Evolutionary conservation across 2,888 invertebrate species (phyloP), one percentile per base, ranked within the genome.

Genomic region (Deilephila elpenor): DNA sequence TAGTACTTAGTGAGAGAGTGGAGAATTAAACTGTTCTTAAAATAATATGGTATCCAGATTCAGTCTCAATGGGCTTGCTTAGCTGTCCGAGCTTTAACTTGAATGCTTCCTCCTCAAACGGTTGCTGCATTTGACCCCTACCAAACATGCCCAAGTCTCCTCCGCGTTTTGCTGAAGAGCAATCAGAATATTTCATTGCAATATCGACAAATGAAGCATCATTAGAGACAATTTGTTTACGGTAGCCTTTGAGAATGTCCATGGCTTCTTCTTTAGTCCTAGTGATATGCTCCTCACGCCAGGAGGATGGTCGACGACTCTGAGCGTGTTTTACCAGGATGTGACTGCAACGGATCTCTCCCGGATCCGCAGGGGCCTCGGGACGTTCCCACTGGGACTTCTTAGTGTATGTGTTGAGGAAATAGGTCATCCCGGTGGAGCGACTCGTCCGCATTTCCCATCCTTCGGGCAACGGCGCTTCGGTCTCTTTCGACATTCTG

Each of bases 341-440:
- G 93, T 99, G 99, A 75, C 98, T 98, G 90, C 98, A 98, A 81
- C 98, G 97, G 17, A 99, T 98, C 91, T 95, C 81, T 84, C 95
- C 86, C 85, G 95, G 86, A 95, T 97, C 96, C 0, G 98, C 98
- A 5, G 98, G 97, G 74, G 97, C 97, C 64, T 97, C 97, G 0
- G 99, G 99, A 37, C 96, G 95, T 82, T 99, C 99, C 99, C 99
- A 99, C 88, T 99, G 99, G 73, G 98, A 99, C 89, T 99, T 98
- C 93, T 99, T 99, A 64, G 99, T 99, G 91, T 98, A 97, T 79
- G 97, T 95, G 91, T 99, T 99, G 80, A 99, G 95, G 91, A 98
- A 99, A 91, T 99, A 99, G 73, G 97, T 97, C 92, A 98, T 97
- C 74, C 99, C 99, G 73, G 97, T 97, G 11, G 97, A 97, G 73